These are phyloP conservation scores for Elachura formosa DNA, from an alignment of 2,113 vertebrate genomes.

Conservation along the genomic window DNA sequence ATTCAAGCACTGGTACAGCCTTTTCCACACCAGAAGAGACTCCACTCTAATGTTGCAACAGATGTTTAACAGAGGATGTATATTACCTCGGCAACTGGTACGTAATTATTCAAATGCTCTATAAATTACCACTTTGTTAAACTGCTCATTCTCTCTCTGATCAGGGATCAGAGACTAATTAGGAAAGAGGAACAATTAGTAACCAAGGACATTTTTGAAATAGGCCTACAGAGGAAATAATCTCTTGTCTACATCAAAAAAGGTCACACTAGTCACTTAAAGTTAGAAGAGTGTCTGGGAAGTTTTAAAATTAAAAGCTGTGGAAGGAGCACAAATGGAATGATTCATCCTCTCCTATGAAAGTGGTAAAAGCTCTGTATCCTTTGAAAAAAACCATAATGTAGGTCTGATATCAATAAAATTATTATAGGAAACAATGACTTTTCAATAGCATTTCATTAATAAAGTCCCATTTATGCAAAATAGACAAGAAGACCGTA, in stretches of 20 bases:
- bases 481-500: not conserved
- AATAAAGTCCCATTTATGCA: not conserved
- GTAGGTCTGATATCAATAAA: not conserved
- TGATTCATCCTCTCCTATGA: conserved; percentile 2
- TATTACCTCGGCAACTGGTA: not conserved
- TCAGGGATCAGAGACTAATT: not conserved
- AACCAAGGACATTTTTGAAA: not conserved
- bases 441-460: not conserved
- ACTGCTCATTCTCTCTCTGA: not conserved
- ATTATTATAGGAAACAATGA: not conserved
- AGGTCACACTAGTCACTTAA: not conserved
- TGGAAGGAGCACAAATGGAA: not conserved
- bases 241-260: not conserved
- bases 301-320: not conserved
- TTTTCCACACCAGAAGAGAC: not conserved
- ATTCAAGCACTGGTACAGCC: not conserved
- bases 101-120: not conserved
- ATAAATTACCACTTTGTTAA: not conserved
- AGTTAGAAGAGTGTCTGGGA: not conserved
- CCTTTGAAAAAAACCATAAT: not conserved
- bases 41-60: not conserved
- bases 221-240: not conserved
- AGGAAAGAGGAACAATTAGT: not conserved
- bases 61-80: not conserved
- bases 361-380: not conserved